A percentile compares a stretch with the other conserved stretches of the same genome.
Evolutionary conservation across 2,797 vertebrate genomes (phyloP).

Genomic region (Podargus strigoides): DNA sequence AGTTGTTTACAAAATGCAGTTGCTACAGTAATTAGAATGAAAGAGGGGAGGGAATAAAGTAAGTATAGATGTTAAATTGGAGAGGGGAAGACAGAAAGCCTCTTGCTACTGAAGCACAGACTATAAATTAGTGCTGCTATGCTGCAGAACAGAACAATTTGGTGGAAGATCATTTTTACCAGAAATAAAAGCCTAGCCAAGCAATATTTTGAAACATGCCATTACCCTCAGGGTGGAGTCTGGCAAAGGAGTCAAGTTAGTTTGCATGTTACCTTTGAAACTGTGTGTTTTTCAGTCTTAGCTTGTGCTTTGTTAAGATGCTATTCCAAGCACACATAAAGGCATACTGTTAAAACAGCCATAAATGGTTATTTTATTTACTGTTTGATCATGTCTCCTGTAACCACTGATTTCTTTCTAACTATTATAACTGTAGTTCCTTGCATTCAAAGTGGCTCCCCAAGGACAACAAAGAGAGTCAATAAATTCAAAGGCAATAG

Average conservation of each 20-base stretch:
- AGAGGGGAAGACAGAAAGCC: not conserved
- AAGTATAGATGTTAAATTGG: conserved; percentile 7
- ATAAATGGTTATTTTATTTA: conserved; percentile 73
- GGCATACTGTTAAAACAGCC: conserved; percentile 42
- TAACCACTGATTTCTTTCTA: conserved; percentile 70
- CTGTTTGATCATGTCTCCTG: conserved; percentile 61
- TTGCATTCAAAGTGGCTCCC: conserved; percentile 64
- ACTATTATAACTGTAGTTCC: conserved; percentile 63
- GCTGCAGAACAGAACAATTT: conserved; percentile 34
- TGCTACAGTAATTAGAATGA: not conserved
- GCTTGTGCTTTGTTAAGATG: conserved; percentile 31
- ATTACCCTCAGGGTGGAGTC: conserved; percentile 48
- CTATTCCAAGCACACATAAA: conserved; percentile 64
- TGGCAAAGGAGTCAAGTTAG: conserved; percentile 19
- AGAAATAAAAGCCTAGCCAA: conserved; percentile 8
- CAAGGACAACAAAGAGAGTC: conserved; percentile 42
- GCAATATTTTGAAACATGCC: not conserved
- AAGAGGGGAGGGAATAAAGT: not conserved
- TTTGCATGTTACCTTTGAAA: conserved; percentile 61
- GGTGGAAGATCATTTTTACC: not conserved
- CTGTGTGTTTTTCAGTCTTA: not conserved
- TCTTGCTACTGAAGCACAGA: not conserved
- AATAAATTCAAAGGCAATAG: conserved; percentile 69
- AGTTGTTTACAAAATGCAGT: not conserved
- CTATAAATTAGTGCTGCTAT: conserved; percentile 38